Percentiles rank a stretch among this genome's conserved stretches.
Evolutionary conservation across 1,140 invertebrate genomes (phyloP).

Genomic region (Tetramorium alpestre): DNA sequence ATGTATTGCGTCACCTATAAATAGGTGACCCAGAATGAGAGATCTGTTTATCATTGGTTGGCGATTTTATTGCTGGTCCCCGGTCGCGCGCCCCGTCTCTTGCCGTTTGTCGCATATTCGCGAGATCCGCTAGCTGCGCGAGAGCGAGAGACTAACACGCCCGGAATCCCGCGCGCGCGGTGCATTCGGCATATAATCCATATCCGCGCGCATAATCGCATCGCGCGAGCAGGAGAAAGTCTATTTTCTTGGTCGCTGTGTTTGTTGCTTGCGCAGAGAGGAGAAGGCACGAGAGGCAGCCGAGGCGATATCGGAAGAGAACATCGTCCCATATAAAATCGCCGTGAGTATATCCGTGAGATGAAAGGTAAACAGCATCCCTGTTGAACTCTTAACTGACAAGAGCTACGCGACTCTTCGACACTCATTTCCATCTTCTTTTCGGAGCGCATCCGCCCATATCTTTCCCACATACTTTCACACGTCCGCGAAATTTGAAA

Average conservation of each 20-base stretch:
- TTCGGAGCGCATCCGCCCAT: not conserved
- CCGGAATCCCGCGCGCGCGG: constrained; percentile 8
- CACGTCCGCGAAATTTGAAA: not conserved
- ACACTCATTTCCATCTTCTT: not conserved
- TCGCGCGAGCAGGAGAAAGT: constrained; percentile 24
- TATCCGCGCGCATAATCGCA: constrained; percentile 25
- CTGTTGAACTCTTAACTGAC: not conserved
- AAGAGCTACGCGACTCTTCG: not conserved
- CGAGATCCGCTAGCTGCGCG: constrained; percentile 50
- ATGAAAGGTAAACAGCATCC: constrained; percentile 46
- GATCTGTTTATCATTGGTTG: constrained; percentile 77
- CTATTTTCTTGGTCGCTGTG: constrained; percentile 49
- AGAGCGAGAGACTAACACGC: constrained; percentile 29
- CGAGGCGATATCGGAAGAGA: constrained; percentile 80
- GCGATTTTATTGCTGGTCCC: constrained; percentile 73
- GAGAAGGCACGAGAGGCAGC: constrained; percentile 78
- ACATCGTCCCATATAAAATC: constrained; percentile 84
- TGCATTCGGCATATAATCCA: constrained; percentile 15
- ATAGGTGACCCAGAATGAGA: constrained; percentile 82
- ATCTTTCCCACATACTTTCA: not conserved
- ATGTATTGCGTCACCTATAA: constrained; percentile 77
- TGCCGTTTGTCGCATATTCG: constrained; percentile 52
- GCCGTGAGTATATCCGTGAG: constrained; percentile 78
- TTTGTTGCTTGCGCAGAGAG: constrained; percentile 79
- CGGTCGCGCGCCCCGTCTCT: constrained; percentile 51